A percentile compares a stretch with the other conserved stretches of the same genome.
phyloP scores from a whole-genome alignment of 2,113 vertebrate genomes.

The Heloderma charlesbogerti region DNA sequence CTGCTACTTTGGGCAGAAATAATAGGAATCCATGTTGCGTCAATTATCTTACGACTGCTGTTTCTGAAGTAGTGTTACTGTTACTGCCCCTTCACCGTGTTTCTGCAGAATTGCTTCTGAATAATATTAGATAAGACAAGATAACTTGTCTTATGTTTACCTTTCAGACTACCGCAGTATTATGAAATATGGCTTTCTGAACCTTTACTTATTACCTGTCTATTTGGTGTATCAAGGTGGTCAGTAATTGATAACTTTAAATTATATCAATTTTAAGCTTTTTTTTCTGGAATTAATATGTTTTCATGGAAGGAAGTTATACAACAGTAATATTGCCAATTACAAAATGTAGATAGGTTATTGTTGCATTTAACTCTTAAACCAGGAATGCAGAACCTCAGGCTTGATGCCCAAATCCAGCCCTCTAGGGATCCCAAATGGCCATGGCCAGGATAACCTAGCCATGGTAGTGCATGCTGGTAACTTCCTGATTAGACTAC shows the following conservation, averaged over 20 bases:
- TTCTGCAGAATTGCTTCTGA: background rate
- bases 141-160: background rate
- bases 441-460: background rate
- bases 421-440: too few relatives aligned
- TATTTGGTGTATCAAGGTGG: background rate
- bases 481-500: too few relatives aligned
- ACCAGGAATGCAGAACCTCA: background rate
- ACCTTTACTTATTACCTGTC: background rate
- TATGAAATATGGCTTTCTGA: background rate
- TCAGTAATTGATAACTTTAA: background rate
- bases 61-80: background rate
- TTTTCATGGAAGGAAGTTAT: background rate
- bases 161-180: background rate
- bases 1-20: too few relatives aligned
- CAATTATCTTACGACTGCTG: background rate
- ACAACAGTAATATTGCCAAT: background rate
- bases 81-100: background rate
- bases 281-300: background rate
- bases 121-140: background rate
- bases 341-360: background rate
- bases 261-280: background rate
- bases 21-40: background rate
- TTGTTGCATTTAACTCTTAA: background rate
- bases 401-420: too few relatives aligned
- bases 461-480: background rate